Conservation (phyloP, 2,797 vertebrate genomes). For the Trachurus trachurus region DNA sequence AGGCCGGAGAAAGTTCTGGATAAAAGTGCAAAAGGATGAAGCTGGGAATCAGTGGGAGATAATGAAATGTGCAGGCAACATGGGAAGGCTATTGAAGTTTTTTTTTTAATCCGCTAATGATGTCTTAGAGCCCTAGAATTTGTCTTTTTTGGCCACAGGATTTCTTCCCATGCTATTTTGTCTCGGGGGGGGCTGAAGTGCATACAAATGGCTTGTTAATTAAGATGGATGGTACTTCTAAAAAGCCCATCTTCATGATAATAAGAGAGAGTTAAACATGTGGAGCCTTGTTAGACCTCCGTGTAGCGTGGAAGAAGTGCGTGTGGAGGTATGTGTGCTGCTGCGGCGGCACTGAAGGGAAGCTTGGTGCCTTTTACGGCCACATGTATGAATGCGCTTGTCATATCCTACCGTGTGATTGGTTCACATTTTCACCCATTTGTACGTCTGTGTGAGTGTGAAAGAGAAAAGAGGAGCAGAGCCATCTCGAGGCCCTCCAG, state of each 20-base stretch:
- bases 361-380: conserved; percentile 7
- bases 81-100: conserved; percentile 63
- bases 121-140: conserved; percentile 65
- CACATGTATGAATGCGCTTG: conserved; percentile 61
- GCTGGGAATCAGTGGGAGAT: conserved; percentile 69
- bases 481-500: conserved; percentile 53
- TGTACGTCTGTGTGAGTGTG: conserved; percentile 52
- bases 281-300: conserved; percentile 68
- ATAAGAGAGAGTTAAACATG: conserved; percentile 75
- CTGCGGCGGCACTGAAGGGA: background rate
- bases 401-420: conserved; percentile 46
- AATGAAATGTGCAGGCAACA: conserved; percentile 79
- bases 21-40: conserved; percentile 51
- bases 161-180: conserved; percentile 80
- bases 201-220: conserved; percentile 81
- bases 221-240: conserved; percentile 82
- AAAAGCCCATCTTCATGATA: conserved; percentile 79
- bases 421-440: conserved; percentile 58
- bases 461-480: conserved; percentile 46
- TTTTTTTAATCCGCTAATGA: conserved; percentile 72
- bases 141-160: conserved; percentile 66
- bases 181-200: conserved; percentile 63
- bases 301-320: conserved; percentile 57
- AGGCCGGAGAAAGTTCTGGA: conserved; percentile 55
- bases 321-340: conserved; percentile 45